phyloP scores from a whole-genome alignment of 2,113 vertebrate species.

The Neolamprologus fasciatus region DNA sequence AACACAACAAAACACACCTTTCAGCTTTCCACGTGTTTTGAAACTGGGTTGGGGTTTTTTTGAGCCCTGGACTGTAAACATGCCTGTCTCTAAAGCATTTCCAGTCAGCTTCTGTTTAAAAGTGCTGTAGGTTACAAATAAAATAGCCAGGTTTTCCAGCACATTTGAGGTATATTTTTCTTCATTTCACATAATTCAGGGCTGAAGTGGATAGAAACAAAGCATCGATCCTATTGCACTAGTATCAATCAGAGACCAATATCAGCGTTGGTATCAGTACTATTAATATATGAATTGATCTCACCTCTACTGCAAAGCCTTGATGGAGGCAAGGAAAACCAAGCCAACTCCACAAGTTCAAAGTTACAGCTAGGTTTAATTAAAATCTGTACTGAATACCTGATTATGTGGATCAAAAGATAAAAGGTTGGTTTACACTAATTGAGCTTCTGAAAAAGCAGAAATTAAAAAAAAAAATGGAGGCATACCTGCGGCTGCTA shows the following conservation, averaged over 20 bases:
- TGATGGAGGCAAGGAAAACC: not conserved
- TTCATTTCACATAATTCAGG: not conserved
- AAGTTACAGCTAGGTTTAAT: not conserved
- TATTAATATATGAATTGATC: not conserved
- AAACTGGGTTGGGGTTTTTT: not conserved
- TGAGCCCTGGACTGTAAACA: not conserved
- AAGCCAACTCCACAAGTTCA: not conserved
- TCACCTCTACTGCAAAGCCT: not conserved
- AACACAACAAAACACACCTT: not conserved
- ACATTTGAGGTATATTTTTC: not conserved
- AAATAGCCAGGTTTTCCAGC: not conserved
- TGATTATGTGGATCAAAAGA: not conserved
- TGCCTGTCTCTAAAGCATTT: not conserved
- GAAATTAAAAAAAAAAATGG: not conserved
- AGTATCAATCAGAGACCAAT: not conserved
- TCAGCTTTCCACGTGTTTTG: not conserved
- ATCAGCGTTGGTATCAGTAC: not conserved
- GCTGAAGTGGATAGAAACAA: not conserved
- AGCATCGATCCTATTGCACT: not conserved
- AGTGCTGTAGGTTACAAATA: not conserved
- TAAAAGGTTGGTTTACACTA: not conserved
- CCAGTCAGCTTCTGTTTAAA: not conserved
- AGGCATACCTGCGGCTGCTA: slow-evolving; percentile 75
- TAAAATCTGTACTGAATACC: not conserved
- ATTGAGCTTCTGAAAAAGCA: not conserved